Percentiles rank a stretch among this genome's conserved stretches.
phyloP scores from a whole-genome alignment of 2,888 invertebrate genomes.

The Chirona hameri region DNA sequence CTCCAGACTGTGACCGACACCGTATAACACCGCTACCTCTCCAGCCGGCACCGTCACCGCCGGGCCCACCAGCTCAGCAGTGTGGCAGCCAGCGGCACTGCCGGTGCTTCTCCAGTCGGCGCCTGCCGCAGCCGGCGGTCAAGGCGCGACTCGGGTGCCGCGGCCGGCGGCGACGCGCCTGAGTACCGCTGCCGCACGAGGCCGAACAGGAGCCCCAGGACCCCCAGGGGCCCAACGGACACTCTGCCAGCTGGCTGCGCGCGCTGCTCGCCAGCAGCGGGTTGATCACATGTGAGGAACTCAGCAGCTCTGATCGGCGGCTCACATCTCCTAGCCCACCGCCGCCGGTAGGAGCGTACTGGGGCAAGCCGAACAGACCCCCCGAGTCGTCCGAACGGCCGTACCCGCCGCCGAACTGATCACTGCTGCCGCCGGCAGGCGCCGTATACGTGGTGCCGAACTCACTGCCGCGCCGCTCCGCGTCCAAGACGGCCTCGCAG shows the following conservation, averaged over 20 bases:
- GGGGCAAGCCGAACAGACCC: not conserved
- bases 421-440: not conserved
- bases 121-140: not conserved
- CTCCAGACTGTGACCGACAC: no score
- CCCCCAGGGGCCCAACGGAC: constrained; percentile 13
- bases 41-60: no score
- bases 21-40: no score
- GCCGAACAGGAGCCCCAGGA: constrained; percentile 31
- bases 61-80: constrained; percentile 11
- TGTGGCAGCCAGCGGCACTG: not conserved
- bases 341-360: constrained; percentile 63
- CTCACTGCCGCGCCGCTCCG: constrained; percentile 68
- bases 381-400: not conserved
- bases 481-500: constrained; percentile 50
- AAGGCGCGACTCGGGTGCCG: not conserved
- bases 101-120: constrained; percentile 28
- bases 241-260: not conserved
- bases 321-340: not conserved
- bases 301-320: not conserved
- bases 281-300: constrained; percentile 5
- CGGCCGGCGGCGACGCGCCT: not conserved
- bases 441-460: not conserved
- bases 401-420: not conserved
- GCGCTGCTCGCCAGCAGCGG: not conserved
- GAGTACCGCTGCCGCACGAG: constrained; percentile 32